phyloP scores from a whole-genome alignment of 2,113 vertebrate genomes.

The Sturnus vulgaris region DNA sequence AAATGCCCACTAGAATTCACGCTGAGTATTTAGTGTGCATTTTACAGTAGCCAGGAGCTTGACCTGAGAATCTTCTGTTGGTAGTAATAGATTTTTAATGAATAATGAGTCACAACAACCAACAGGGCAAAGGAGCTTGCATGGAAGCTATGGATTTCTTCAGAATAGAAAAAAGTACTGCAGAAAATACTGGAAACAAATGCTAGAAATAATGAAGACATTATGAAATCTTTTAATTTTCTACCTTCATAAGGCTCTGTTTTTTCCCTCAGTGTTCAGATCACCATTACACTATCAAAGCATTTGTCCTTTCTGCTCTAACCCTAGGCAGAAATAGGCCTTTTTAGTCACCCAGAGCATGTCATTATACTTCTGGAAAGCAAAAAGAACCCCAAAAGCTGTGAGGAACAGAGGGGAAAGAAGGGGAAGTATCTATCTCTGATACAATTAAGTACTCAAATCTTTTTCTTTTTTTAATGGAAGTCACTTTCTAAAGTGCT shows the following conservation, averaged over 20 bases:
- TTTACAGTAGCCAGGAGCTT: not conserved
- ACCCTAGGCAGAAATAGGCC: not conserved
- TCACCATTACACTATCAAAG: not conserved
- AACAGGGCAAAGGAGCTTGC: not conserved
- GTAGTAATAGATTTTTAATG: not conserved
- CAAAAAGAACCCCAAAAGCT: not conserved
- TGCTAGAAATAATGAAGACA: not conserved
- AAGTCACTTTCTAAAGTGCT: not conserved
- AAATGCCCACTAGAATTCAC: not conserved
- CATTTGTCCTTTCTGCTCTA: not conserved
- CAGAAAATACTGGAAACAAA: not conserved
- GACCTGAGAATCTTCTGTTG: not conserved
- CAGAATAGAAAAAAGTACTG: not conserved
- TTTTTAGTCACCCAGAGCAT: not conserved
- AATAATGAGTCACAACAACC: not conserved
- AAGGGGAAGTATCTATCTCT: not conserved
- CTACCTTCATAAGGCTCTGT: not conserved
- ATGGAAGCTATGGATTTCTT: not conserved
- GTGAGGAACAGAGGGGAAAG: not conserved
- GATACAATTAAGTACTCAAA: not conserved
- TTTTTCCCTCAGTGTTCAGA: not conserved
- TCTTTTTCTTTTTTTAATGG: not conserved
- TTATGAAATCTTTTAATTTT: not conserved
- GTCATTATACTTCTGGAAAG: not conserved
- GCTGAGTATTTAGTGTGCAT: not conserved